Conservation (phyloP, 2,797 vertebrate species). For the Moxostoma hubbsi region DNA sequence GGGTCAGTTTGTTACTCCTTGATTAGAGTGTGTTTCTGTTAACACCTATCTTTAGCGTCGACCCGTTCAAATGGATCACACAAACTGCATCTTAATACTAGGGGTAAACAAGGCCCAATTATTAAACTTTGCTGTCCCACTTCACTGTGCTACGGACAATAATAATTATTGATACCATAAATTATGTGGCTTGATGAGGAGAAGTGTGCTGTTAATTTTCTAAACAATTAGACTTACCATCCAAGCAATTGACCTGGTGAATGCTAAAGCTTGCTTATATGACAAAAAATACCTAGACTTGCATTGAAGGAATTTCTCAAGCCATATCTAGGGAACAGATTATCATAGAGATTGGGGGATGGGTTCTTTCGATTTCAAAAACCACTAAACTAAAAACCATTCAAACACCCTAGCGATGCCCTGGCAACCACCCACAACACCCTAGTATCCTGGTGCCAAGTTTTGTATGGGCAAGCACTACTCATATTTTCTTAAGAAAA, state of each 20-base stretch:
- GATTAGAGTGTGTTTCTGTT: too few species aligned
- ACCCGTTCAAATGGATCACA: too few species aligned
- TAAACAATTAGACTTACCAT: too few species aligned
- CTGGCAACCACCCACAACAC: too few species aligned
- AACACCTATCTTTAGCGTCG: too few species aligned
- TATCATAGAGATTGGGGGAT: neutral
- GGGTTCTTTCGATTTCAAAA: neutral
- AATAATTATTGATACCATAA: neutral
- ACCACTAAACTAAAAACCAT: neutral
- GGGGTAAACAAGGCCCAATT: too few species aligned
- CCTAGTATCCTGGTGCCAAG: too few species aligned
- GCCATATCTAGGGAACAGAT: neutral
- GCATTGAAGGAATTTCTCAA: neutral
- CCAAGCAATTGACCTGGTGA: neutral
- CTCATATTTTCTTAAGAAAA: neutral
- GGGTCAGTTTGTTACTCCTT: too few species aligned
- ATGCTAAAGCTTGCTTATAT: neutral
- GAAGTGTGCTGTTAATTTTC: neutral
- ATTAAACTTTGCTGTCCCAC: too few species aligned
- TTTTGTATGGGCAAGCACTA: neutral
- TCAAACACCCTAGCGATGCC: neutral
- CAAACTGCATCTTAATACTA: too few species aligned
- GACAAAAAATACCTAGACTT: neutral
- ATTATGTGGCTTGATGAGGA: too few species aligned
- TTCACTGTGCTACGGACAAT: too few species aligned